Percentiles rank a stretch among this genome's conserved stretches.
Evolutionary conservation across 2,888 invertebrate species (phyloP).

Genomic region (Crossocerus cetratus): DNA sequence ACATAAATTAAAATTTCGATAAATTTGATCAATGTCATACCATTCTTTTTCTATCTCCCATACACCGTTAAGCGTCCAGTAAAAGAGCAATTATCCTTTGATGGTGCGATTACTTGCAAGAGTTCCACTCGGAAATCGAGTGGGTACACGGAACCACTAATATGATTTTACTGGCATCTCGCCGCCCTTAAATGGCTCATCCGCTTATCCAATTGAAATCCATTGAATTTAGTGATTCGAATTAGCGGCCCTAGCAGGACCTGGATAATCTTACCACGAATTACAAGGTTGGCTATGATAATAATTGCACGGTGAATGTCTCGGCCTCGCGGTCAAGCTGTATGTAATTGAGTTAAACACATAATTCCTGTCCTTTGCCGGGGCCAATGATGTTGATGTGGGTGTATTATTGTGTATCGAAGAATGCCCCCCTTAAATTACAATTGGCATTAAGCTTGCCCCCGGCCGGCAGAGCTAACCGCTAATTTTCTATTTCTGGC

Average conservation of each 20-base stretch:
- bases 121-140: no score
- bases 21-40: no score
- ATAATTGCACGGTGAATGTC: slow-evolving; percentile 17
- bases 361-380: slow-evolving; percentile 44
- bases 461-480: no score
- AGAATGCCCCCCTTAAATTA: slow-evolving; percentile 35
- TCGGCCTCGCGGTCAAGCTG: slow-evolving; percentile 14
- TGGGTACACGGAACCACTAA: no score
- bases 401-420: slow-evolving; percentile 15
- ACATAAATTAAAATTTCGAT: no score
- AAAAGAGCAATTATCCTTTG: no score
- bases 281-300: slow-evolving; percentile 19
- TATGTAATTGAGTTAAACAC: slow-evolving; percentile 42
- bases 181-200: neutral
- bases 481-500: no score
- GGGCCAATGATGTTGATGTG: slow-evolving; percentile 11
- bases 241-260: slow-evolving; percentile 6
- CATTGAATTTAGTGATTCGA: slow-evolving; percentile 12
- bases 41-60: no score
- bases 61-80: no score
- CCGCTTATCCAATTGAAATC: slow-evolving; percentile 23
- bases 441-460: slow-evolving; percentile 18
- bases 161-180: no score
- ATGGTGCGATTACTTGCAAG: no score
- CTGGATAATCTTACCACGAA: slow-evolving; percentile 1